Base-by-base conservation (phyloP, 2,888 invertebrate genomes). In the Apamea epomidion region DNA sequence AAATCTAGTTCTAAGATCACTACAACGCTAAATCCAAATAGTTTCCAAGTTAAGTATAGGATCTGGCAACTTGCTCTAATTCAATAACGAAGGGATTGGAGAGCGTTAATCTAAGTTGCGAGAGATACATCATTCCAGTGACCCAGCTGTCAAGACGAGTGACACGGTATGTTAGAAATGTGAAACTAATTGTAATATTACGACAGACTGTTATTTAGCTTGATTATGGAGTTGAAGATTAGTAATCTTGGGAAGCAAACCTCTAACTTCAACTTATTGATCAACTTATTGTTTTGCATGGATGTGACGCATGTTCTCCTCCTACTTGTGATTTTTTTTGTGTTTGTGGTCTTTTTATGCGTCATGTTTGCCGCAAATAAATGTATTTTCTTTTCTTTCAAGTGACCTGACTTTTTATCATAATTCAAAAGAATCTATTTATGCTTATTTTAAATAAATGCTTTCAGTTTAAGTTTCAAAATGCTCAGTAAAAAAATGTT, bases 61-160 rank as follows among this genome's bases (percentile, higher is more conserved):
- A 69, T 81, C 58, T 54, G 42, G 62, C 48, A 65, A 80, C 68
- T 78, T 65, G 29, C 8, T 72, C 7, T 74, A 86, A 77, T 77
- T 83, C 12, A 82, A 78, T 82, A 71, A 74, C 54, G 48, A 42
- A 68, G 71, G 64, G 83, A 60, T 74, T 45, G 48, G 18, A 73
- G 69, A 32, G 21, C 21, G 48, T 73, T 78, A 54, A 78, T 71
- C 67, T 75, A 72, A 78, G 62, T 74, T 82, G 29, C 67, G 58
- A 18, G 70, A 67, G 42, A 74, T 82, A 82, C 67, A 74, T 67
- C 82, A 64, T 68, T 42, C 12, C 2, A 65, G 42, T 76, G 60
- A 65, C 73, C 68, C 21, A 37, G 58, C 48, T 37, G 51, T 32
- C 16, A 25, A 65, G 60, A 76, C 45, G 60, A 74, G 21, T 25